Evolutionary conservation across 1,140 invertebrate genomes (phyloP).

Genomic region (Drosophila novamexicana): DNA sequence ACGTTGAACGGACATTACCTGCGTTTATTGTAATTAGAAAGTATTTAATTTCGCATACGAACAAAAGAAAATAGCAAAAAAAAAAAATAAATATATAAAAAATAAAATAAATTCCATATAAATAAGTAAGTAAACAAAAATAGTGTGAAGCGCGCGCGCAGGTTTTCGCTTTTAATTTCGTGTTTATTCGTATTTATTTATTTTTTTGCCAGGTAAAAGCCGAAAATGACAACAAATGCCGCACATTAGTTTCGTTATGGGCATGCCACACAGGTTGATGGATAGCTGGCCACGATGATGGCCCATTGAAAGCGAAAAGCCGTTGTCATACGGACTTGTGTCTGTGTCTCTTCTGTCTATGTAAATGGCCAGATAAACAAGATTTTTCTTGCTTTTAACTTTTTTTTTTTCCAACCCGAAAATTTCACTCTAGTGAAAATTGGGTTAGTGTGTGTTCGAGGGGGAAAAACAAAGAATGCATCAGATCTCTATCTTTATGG

Average conservation of each 20-base stretch:
- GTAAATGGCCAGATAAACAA: constrained; percentile 71
- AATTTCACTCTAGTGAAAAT: constrained; percentile 75
- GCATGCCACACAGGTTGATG: constrained; percentile 43
- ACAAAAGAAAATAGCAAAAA: constrained; percentile 36
- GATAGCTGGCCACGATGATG: constrained; percentile 48
- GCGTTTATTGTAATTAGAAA: constrained; percentile 82
- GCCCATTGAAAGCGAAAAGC: constrained; percentile 62
- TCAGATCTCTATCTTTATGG: constrained; percentile 42
- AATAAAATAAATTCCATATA: constrained; percentile 38
- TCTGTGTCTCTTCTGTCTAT: constrained; percentile 31
- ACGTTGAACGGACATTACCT: constrained; percentile 63
- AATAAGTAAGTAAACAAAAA: constrained; percentile 40
- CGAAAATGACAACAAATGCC: constrained; percentile 58
- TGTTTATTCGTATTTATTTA: constrained; percentile 1
- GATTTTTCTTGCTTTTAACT: constrained; percentile 56
- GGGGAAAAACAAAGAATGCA: constrained; percentile 13
- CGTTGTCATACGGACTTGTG: constrained; percentile 17
- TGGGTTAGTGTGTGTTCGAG: constrained; percentile 45
- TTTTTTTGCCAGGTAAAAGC: constrained; percentile 43
- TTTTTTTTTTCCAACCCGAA: constrained; percentile 19
- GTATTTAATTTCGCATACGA: constrained; percentile 79
- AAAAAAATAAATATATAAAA: constrained; percentile 2
- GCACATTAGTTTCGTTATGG: constrained; percentile 77
- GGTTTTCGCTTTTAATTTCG: constrained; percentile 47
- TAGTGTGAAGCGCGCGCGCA: constrained; percentile 30